Evolutionary conservation across 2,113 vertebrate species (phyloP).

Genomic region (Labeo catla): DNA sequence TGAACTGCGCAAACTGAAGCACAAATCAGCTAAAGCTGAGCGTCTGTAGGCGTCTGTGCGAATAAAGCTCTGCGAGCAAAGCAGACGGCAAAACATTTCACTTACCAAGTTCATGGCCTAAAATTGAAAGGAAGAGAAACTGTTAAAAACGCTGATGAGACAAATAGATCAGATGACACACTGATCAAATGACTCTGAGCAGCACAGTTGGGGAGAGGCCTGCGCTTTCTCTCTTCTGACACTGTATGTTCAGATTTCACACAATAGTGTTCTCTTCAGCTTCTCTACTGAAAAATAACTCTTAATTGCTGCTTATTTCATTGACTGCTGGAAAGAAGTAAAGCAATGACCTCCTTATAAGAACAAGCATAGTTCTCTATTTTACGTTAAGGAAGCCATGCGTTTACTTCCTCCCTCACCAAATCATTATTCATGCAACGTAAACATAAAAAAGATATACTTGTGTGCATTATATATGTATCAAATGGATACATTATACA

Average conservation of each 20-base stretch:
- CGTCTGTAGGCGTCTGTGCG: conserved; percentile 4
- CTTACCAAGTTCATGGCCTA: conserved; percentile 99
- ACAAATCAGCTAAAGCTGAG: neutral
- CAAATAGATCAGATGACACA: conserved; percentile 17
- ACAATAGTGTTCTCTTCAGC: neutral
- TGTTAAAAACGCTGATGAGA: conserved; percentile 62
- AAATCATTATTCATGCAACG: neutral
- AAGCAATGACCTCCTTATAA: neutral
- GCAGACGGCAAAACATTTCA: conserved; percentile 68
- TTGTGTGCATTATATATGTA: neutral
- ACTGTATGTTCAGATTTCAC: neutral
- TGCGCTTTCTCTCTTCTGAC: neutral
- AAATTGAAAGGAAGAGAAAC: conserved; percentile 72
- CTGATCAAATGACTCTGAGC: conserved; percentile 2
- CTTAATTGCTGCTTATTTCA: neutral
- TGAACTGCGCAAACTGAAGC: neutral
- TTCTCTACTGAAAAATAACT: neutral
- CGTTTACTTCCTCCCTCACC: neutral
- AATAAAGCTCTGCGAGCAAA: conserved; percentile 32
- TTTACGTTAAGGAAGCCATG: neutral
- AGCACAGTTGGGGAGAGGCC: neutral
- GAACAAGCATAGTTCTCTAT: neutral
- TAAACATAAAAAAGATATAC: neutral
- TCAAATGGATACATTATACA: neutral
- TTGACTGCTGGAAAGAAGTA: neutral